Evolutionary conservation across 1,140 invertebrate species (phyloP).

Genomic region (Prorops nasuta): DNA sequence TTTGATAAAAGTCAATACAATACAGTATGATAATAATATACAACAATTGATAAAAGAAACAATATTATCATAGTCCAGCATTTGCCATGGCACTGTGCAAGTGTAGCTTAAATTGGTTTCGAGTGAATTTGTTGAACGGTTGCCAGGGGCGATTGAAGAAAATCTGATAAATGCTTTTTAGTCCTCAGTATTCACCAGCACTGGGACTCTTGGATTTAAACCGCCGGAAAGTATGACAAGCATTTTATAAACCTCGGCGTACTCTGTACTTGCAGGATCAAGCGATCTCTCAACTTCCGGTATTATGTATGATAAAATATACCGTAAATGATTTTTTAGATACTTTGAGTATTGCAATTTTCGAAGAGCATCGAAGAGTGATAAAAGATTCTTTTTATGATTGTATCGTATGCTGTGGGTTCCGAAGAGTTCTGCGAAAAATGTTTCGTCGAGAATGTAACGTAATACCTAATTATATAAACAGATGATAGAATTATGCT

Average conservation of each 20-base stretch:
- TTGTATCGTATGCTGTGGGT: conserved; percentile 31
- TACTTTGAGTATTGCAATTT: conserved; percentile 38
- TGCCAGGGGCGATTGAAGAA: too few relatives aligned
- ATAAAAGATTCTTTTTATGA: conserved; percentile 28
- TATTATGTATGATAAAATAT: conserved; percentile 30
- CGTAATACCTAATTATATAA: too few relatives aligned
- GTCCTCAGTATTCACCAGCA: conserved; percentile 30
- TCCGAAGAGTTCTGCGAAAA: conserved; percentile 33
- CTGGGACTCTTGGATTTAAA: conserved; percentile 37
- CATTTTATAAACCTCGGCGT: conserved; percentile 37
- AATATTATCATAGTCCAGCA: too few relatives aligned
- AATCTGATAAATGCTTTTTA: too few relatives aligned
- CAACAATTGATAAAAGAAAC: too few relatives aligned
- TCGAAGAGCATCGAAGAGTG: conserved; percentile 35
- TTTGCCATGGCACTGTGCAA: too few relatives aligned
- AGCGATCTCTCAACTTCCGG: conserved; percentile 23
- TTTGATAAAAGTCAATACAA: not conserved
- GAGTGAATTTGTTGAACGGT: too few relatives aligned
- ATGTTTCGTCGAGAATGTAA: too few relatives aligned
- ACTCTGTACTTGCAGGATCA: conserved; percentile 25
- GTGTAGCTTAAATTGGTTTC: too few relatives aligned
- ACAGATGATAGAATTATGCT: too few relatives aligned
- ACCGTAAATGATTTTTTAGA: conserved; percentile 28
- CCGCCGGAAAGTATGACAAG: conserved; percentile 34
- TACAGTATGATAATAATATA: too few relatives aligned